phyloP scores from a whole-genome alignment of 2,797 vertebrate genomes.

The Ctenopoma kingsleyae region DNA sequence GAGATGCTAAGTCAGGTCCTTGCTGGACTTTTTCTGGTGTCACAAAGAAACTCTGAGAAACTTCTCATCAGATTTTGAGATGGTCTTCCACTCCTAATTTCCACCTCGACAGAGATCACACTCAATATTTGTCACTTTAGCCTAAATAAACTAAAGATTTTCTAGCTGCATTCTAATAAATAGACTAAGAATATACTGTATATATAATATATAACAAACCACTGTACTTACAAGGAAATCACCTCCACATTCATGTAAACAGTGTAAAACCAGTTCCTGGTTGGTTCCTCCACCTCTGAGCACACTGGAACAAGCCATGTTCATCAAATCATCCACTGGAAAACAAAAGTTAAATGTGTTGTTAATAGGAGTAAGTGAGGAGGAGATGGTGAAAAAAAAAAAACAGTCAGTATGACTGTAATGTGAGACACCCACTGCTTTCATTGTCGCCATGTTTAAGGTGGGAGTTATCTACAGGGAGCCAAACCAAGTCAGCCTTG shows the following conservation, averaged over 20 bases:
- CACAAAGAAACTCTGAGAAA: too few relatives aligned
- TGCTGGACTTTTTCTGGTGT: too few relatives aligned
- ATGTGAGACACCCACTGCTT: slow-evolving; percentile 53
- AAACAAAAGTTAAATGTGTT: neutral
- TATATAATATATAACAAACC: too few relatives aligned
- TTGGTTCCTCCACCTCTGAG: slow-evolving; percentile 95
- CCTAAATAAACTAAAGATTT: too few relatives aligned
- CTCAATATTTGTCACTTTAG: too few relatives aligned
- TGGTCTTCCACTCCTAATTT: too few relatives aligned
- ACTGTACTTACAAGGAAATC: slow-evolving; percentile 90
- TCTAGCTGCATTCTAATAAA: too few relatives aligned
- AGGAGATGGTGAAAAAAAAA: neutral
- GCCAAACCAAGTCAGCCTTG: slow-evolving; percentile 92
- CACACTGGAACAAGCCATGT: slow-evolving; percentile 94
- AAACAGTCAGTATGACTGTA: neutral
- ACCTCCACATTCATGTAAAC: slow-evolving; percentile 92
- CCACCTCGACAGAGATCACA: too few relatives aligned
- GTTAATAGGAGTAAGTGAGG: neutral
- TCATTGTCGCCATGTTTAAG: slow-evolving; percentile 52
- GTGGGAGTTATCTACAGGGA: slow-evolving; percentile 72
- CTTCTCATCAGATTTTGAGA: too few relatives aligned
- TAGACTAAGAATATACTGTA: too few relatives aligned
- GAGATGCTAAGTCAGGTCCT: too few relatives aligned
- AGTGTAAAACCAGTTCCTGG: slow-evolving; percentile 95
- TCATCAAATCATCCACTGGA: slow-evolving; percentile 91